These are phyloP conservation scores for Monodelphis domestica DNA, from an alignment of 2,797 vertebrate species.

Conservation along the genomic window DNA sequence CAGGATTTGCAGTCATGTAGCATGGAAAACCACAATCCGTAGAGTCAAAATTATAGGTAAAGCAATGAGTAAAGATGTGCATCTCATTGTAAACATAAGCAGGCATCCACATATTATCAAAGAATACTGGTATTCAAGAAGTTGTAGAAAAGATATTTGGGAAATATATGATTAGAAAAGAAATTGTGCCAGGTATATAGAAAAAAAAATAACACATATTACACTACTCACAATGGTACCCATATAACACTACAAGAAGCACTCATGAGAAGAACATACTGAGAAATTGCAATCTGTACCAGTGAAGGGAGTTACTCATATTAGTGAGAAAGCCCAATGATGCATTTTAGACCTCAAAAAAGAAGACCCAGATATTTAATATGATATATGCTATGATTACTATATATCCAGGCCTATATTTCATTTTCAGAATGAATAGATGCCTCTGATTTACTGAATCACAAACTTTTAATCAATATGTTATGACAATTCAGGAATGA, in stretches of 20 bases:
- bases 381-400: background rate
- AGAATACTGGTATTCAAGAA: too few species aligned
- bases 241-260: background rate
- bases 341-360: background rate
- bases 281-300: background rate
- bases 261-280: background rate
- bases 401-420: background rate
- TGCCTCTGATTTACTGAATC: background rate
- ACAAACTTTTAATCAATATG: conserved; percentile 16
- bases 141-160: background rate
- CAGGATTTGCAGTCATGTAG: background rate
- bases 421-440: background rate
- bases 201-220: background rate
- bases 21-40: background rate
- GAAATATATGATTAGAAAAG: background rate
- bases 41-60: background rate
- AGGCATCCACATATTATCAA: background rate
- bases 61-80: background rate
- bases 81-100: background rate
- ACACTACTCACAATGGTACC: background rate
- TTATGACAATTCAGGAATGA: background rate
- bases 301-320: background rate
- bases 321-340: background rate
- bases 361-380: background rate
- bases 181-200: background rate